Evolutionary conservation across 2,797 vertebrate species (phyloP).

Genomic region (Eptatretus atami): DNA sequence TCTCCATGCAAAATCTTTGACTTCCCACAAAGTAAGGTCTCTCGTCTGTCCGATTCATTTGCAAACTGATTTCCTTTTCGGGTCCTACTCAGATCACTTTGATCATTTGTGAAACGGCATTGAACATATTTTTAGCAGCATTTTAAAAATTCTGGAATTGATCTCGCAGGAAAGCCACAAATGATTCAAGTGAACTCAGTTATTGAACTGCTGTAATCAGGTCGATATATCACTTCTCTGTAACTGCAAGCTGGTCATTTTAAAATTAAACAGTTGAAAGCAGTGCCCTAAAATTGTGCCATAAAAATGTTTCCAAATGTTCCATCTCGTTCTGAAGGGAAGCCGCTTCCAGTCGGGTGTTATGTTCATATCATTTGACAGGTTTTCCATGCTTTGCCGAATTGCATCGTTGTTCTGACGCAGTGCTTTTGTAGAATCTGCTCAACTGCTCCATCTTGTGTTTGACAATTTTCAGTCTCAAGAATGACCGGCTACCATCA

Average conservation of each 20-base stretch:
- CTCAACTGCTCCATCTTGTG: constrained; percentile 2
- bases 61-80: neutral
- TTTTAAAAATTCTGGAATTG: constrained; percentile 2
- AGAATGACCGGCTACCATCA: too few species aligned
- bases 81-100: neutral
- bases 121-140: neutral
- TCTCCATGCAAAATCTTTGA: constrained; percentile 2
- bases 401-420: neutral
- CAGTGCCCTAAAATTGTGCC: neutral
- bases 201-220: constrained; percentile 5
- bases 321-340: neutral
- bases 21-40: constrained; percentile 1
- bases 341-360: constrained; percentile 2
- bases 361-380: neutral
- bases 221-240: constrained; percentile 6
- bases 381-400: neutral
- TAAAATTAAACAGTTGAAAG: neutral
- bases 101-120: neutral
- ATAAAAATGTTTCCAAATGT: neutral
- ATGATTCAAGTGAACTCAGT: neutral
- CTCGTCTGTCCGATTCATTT: neutral
- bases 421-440: constrained; percentile 1
- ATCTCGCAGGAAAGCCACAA: neutral
- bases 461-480: neutral
- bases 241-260: constrained; percentile 6